Evolutionary conservation across 2,888 invertebrate genomes (phyloP), one percentile per base, ranked within the genome.

Genomic region (Pseudococcus longispinus): DNA sequence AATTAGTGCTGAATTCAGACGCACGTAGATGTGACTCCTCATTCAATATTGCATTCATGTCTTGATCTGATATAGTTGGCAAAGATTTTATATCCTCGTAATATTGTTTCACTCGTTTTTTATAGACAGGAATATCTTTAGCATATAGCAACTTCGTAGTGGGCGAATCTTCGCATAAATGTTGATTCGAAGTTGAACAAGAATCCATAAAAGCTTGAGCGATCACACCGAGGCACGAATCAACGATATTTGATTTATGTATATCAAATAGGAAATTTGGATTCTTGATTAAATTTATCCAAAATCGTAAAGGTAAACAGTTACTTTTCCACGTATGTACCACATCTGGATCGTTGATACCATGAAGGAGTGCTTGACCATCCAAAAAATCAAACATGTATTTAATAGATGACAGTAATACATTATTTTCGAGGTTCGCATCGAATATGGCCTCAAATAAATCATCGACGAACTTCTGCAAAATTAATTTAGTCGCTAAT

Each of bases 201-300:
- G 98, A 98, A 92, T 99, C 99, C 99, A 99, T 99, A 91, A 99
- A 98, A 84, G 99, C 99, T 93, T 99, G 99, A 91, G 99, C 99
- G 90, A 99, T 98, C 88, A 99, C 99, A 89, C 98, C 98, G 90
- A 99, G 93, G 93, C 98, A 99, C 87, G 98, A 97, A 92, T 99
- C 99, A 90, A 99, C 99, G 89, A 98, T 98, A 92, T 98, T 98
- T 88, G 98, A 98, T 92, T 97, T 98, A 92, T 98, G 96, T 90
- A 99, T 98, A 92, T 99, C 99, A 92, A 99, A 99, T 89, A 99
- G 97, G 92, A 99, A 99, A 92, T 99, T 98, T 84, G 99, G 99
- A 93, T 99, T 99, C 92, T 99, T 99, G 90, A 99, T 99, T 89
- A 99, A 94, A 92, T 99, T 99, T 87, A 99, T 99, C 99, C 99